Evolutionary conservation across 2,797 vertebrate species (phyloP), one percentile per base, ranked within the genome.

Genomic region (Merluccius polli): DNA sequence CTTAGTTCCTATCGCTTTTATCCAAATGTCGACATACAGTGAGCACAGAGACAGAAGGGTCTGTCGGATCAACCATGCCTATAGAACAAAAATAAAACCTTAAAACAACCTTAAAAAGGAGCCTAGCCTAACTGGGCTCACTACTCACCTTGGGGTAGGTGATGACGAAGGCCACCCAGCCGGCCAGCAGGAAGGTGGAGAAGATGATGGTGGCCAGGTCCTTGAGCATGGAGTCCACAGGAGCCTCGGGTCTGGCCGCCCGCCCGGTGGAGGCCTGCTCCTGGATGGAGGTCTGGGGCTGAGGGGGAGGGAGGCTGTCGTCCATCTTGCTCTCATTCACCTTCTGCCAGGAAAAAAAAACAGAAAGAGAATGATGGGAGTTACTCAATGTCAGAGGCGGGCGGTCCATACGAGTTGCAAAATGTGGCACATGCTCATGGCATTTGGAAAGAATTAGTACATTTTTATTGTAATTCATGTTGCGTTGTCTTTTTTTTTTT

Each of bases 181-280:
- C 97, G 10, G 98, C 94, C 77, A 99, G 91, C 27, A 99, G 95
- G 87, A 99, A 97, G 0, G 96, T 99, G 82, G 97, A 96, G 85
- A 99, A 95, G 87, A 98, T 96, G 87, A 99, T 95, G 0, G 96
- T 98, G 89, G 98, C 98, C 92, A 99, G 94, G 88, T 99, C 97
- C 88, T 99, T 99, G 76, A 99, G 91, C 92, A 99, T 94, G 32
- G 96, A 95, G 90, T 99, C 98, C 82, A 98, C 92, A 0, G 96
- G 94, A 67, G 96, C 95, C 88, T 99, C 96, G 0, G 92, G 91
- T 27, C 94, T 6, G 74, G 0, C 15, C 31, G 13, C 1, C 32
- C 87, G 90, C 21, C 87, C 89, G 0, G 85, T 30, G 52, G 38
- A 68, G 2, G 88, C 84, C 0, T 90, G 93, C 83, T 98, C 95